A percentile compares a stretch with the other conserved stretches of the same genome.
These are phyloP conservation scores for Cerceris ruficornis DNA, from an alignment of 2,888 invertebrate genomes.

Conservation along the genomic window DNA sequence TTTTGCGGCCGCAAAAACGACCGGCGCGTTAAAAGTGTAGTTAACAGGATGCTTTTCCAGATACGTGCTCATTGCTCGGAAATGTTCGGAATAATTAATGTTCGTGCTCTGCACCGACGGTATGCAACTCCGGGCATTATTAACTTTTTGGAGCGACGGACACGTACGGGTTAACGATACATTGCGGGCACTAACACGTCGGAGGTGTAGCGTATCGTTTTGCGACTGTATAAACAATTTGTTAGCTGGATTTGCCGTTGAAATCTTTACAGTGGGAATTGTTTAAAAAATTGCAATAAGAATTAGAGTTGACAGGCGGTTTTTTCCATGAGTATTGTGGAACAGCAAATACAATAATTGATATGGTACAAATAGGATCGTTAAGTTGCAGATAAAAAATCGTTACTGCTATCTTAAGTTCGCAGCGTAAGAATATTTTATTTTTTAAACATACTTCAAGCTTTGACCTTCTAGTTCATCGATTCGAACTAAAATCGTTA, in stretches of 20 bases:
- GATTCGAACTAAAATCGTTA: too few relatives aligned
- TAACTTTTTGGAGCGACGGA: constrained; percentile 16
- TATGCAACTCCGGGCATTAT: constrained; percentile 10
- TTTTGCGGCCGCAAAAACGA: not conserved
- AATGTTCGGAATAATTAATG: constrained; percentile 27
- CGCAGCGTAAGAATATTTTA: too few relatives aligned
- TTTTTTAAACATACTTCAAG: too few relatives aligned
- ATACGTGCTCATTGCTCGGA: constrained; percentile 18
- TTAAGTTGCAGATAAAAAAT: too few relatives aligned
- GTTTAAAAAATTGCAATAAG: not conserved
- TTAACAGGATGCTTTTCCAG: constrained; percentile 17
- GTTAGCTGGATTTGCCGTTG: not conserved
- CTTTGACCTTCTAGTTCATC: too few relatives aligned
- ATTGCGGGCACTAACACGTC: constrained; percentile 23
- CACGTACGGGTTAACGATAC: constrained; percentile 22
- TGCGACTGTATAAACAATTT: not conserved
- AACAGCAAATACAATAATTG: too few relatives aligned
- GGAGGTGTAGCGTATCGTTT: not conserved
- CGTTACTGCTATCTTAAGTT: too few relatives aligned
- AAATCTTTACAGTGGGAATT: not conserved
- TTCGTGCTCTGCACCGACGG: not conserved
- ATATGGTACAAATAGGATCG: too few relatives aligned
- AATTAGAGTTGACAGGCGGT: too few relatives aligned
- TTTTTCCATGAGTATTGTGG: too few relatives aligned
- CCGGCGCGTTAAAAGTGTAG: constrained; percentile 7